Evolutionary conservation across 2,888 invertebrate species (phyloP).

Genomic region (Apotomis capreana): DNA sequence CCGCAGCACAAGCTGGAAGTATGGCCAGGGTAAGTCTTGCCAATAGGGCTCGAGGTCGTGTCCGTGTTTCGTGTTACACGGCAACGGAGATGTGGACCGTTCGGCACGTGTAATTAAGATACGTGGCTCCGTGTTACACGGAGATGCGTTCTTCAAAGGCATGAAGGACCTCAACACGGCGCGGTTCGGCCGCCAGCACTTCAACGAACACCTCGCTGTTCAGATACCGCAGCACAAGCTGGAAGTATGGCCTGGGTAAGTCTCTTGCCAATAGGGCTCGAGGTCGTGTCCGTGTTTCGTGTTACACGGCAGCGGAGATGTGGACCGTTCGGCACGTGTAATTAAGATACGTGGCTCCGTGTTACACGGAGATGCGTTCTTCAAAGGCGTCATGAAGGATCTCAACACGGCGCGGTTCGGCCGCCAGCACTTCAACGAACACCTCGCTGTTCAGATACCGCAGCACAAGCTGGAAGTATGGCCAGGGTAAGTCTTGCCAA

Average conservation of each 20-base stretch:
- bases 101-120: too few species aligned
- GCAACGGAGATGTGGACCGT: too few species aligned
- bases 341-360: too few species aligned
- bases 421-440: constrained; percentile 90
- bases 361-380: constrained; percentile 81
- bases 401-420: constrained; percentile 90
- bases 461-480: constrained; percentile 93
- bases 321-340: too few species aligned
- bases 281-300: too few species aligned
- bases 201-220: constrained; percentile 87
- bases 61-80: too few species aligned
- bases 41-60: too few species aligned
- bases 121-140: too few species aligned
- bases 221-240: constrained; percentile 89
- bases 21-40: constrained; percentile 92
- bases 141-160: constrained; percentile 87
- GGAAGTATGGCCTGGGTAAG: constrained; percentile 94
- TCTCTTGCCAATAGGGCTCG: too few species aligned
- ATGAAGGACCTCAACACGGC: constrained; percentile 90
- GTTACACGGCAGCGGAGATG: too few species aligned
- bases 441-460: constrained; percentile 86
- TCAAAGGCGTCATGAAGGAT: constrained; percentile 90
- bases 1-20: constrained; percentile 92
- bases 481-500: constrained; percentile 86
- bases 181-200: constrained; percentile 90